phyloP scores from a whole-genome alignment of 1,140 invertebrate species.

The Grapholita molesta region DNA sequence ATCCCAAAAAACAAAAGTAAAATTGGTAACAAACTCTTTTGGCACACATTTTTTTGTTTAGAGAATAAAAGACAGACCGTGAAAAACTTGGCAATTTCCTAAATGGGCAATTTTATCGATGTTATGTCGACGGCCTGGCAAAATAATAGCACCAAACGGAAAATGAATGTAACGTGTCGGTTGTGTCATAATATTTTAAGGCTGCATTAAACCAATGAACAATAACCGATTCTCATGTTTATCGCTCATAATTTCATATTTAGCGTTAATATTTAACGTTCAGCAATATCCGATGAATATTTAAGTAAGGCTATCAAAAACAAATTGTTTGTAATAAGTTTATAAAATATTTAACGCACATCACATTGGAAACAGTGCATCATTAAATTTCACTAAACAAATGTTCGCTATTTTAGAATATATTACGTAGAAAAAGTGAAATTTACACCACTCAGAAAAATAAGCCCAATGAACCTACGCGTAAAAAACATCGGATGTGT shows the following conservation, averaged over 20 bases:
- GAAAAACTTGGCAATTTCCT: conserved; percentile 17
- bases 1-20: conserved; percentile 12
- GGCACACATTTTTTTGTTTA: conserved; percentile 15
- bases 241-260: background rate
- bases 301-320: background rate
- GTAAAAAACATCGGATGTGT: conserved; percentile 29
- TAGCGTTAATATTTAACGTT: background rate
- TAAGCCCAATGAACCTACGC: background rate
- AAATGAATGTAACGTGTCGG: conserved; percentile 12
- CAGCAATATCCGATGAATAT: background rate
- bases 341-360: background rate
- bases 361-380: background rate
- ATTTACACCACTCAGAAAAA: background rate
- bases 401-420: background rate
- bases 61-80: conserved; percentile 12
- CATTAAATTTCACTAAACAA: background rate
- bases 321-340: background rate
- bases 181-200: conserved; percentile 9
- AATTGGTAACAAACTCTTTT: conserved; percentile 16
- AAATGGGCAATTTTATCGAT: conserved; percentile 19
- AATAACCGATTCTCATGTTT: conserved; percentile 1
- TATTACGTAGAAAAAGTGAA: background rate
- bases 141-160: background rate
- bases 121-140: conserved; percentile 7
- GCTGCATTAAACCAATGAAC: conserved; percentile 6